These are phyloP conservation scores for Trochalopteron elliotii DNA, from an alignment of 2,113 vertebrate species.

Conservation along the genomic window DNA sequence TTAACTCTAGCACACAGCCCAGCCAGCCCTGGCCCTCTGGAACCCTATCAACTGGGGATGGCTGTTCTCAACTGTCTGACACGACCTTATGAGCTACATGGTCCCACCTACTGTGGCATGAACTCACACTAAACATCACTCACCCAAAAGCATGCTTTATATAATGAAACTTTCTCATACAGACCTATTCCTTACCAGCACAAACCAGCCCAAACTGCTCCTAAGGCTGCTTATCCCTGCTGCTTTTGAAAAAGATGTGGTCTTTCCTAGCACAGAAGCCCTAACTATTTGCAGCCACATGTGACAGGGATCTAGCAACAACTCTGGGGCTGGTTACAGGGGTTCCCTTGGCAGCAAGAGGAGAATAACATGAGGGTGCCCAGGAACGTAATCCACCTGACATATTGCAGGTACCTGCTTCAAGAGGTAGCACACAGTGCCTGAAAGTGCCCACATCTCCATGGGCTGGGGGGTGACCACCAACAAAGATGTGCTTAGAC, in stretches of 20 bases:
- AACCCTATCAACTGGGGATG: neutral
- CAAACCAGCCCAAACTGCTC: neutral
- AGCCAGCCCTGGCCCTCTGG: neutral
- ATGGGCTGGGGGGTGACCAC: neutral
- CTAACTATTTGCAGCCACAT: neutral
- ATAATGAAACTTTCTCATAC: neutral
- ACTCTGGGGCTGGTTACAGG: neutral
- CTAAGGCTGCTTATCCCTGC: neutral
- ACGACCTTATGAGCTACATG: rapidly evolving
- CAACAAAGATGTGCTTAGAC: neutral
- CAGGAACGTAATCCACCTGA: neutral
- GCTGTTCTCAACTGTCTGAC: neutral
- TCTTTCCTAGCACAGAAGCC: neutral
- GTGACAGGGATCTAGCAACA: neutral
- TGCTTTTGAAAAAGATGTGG: rapidly evolving
- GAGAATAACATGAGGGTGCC: neutral
- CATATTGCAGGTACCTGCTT: neutral
- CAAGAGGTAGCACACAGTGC: neutral
- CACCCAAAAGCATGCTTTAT: neutral
- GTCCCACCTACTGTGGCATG: no score
- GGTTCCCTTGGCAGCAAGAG: neutral
- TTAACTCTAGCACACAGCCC: neutral
- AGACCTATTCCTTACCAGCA: neutral
- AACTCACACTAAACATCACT: neutral
- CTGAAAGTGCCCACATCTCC: neutral